Evolutionary conservation across 2,113 vertebrate genomes (phyloP).

Genomic region (Peromyscus leucopus): DNA sequence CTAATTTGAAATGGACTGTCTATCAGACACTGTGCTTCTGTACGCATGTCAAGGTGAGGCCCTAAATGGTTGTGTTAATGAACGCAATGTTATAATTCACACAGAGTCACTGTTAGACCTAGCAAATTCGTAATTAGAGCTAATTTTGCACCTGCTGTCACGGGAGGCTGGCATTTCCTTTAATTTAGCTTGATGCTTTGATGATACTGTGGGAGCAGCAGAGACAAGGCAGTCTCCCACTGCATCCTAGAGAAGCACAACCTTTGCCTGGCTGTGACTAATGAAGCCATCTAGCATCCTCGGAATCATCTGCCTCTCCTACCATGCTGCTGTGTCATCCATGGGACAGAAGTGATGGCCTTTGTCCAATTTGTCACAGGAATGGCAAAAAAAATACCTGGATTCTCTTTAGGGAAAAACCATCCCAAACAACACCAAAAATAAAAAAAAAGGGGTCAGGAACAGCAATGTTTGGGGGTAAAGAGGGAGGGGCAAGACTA

Average conservation of each 20-base stretch:
- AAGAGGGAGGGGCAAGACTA: neutral
- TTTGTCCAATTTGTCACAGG: neutral
- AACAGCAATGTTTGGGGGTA: neutral
- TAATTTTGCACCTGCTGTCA: slow-evolving; percentile 89
- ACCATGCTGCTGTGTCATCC: neutral
- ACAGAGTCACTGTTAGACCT: slow-evolving; percentile 86
- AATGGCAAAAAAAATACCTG: neutral
- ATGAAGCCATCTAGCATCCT: slow-evolving; percentile 50
- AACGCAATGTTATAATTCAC: slow-evolving; percentile 83
- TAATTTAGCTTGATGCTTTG: slow-evolving; percentile 85
- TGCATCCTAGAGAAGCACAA: slow-evolving; percentile 71
- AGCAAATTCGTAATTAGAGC: slow-evolving; percentile 86
- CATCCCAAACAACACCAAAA: neutral
- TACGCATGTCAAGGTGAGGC: slow-evolving; percentile 61
- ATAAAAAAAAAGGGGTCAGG: neutral
- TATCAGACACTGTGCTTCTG: neutral
- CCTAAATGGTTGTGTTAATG: slow-evolving; percentile 81
- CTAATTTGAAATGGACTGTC: neutral
- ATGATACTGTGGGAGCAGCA: slow-evolving; percentile 84
- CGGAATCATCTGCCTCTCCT: neutral
- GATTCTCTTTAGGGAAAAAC: neutral
- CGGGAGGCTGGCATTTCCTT: slow-evolving; percentile 82
- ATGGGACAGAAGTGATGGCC: fast-evolving
- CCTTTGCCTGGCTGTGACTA: slow-evolving; percentile 65
- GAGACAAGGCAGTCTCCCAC: slow-evolving; percentile 76